Evolutionary conservation across 2,797 vertebrate species (phyloP), one percentile per base, ranked within the genome.

Genomic region (Esox masquinongy): DNA sequence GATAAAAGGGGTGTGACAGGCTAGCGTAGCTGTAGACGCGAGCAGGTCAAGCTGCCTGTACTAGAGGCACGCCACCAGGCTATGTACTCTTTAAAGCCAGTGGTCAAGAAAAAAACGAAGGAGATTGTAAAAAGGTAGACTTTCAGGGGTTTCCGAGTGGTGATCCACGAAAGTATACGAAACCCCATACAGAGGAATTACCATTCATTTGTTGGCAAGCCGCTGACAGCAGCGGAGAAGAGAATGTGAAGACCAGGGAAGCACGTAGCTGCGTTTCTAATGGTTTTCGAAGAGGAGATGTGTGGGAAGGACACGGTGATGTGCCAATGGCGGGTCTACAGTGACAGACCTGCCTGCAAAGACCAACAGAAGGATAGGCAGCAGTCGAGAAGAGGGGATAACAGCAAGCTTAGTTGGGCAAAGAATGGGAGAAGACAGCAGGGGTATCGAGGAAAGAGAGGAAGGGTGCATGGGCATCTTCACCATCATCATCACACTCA

Each of bases 71-170:
- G 86, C 86, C 69, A 86, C 79, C 93, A 88, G 95, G 95, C 93
- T 89, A 96, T 96, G 95, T 91, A 85, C 93, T 88, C 90, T 87
- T 90, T 85, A 92, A 93, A 93, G 91, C 93, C 93, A 84, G 92
- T 93, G 91, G 94, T 93, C 84, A 96, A 95, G 94, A 97, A 96
- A 91, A 97, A 96, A 94, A 84, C 91, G 4, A 80, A 89, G 72
- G 94, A 90, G 85, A 91, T 93, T 83, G 96, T 96, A 79, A 95
- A 96, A 88, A 97, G 95, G 95, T 96, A 96, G 95, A 94, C 86
- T 79, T 26, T 36, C 24, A 22, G 74, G 75, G 50, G 50, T 84
- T 79, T 80, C 68, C 80, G 83, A 85, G 88, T 89, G 85, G 88
- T 90, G 79, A 79, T 59, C 50, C 80, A 75, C 79, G 69, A 83